phyloP scores from a whole-genome alignment of 1,140 invertebrate species.

The Drosophila triauraria region DNA sequence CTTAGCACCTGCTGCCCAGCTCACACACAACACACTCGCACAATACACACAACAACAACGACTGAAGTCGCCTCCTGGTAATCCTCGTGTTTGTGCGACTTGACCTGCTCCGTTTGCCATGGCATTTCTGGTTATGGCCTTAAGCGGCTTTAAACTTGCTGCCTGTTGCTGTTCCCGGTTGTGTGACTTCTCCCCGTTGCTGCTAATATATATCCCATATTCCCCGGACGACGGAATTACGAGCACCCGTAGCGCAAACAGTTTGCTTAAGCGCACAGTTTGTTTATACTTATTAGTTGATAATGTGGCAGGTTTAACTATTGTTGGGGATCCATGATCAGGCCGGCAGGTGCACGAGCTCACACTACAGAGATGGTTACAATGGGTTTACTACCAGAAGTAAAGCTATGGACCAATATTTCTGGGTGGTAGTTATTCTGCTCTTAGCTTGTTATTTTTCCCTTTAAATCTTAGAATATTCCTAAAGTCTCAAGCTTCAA shows the following conservation, averaged over 20 bases:
- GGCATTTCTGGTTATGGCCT: conserved; percentile 76
- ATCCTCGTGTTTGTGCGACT: conserved; percentile 80
- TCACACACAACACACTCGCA: conserved; percentile 1
- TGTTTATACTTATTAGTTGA: conserved; percentile 79
- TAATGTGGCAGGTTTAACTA: conserved; percentile 56
- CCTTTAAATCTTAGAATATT: not conserved
- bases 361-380: not conserved
- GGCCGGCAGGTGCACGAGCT: conserved; percentile 19
- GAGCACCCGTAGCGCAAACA: conserved; percentile 51
- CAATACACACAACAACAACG: conserved; percentile 21
- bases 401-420: not conserved
- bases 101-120: conserved; percentile 78
- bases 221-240: conserved; percentile 23
- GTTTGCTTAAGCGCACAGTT: conserved; percentile 69
- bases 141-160: conserved; percentile 82
- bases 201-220: conserved; percentile 43
- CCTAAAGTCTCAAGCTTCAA: not conserved
- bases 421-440: not conserved
- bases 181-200: conserved; percentile 49
- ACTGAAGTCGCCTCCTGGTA: conserved; percentile 54
- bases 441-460: not conserved
- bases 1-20: conserved; percentile 55
- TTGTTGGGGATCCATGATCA: not conserved
- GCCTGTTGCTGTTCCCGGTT: conserved; percentile 64
- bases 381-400: not conserved